These are phyloP conservation scores for Mesoclemmys tuberculata DNA, from an alignment of 2,113 vertebrate species.

Conservation along the genomic window DNA sequence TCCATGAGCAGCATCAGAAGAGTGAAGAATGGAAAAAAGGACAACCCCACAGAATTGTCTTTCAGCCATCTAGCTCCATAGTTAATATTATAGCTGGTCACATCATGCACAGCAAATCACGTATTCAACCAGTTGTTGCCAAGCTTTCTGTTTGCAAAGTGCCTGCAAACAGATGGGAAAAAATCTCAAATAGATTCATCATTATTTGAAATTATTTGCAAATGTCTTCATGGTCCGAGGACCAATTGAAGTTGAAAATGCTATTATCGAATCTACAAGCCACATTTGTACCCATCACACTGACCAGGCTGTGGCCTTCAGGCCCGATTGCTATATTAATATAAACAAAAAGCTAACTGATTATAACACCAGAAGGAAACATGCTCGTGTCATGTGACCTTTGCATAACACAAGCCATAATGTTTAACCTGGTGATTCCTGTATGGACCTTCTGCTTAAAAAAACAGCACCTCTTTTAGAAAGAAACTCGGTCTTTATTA, in stretches of 20 bases:
- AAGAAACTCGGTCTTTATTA: not conserved
- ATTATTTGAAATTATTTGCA: conserved; percentile 36
- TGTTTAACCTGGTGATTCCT: not conserved
- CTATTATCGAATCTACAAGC: conserved; percentile 57
- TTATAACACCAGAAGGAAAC: not conserved
- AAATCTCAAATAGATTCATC: conserved; percentile 32
- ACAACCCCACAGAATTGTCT: not conserved
- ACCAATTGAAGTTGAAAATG: conserved; percentile 30
- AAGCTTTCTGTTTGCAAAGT: conserved; percentile 53
- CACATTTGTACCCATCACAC: not conserved
- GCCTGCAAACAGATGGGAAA: conserved; percentile 62
- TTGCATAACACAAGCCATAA: not conserved
- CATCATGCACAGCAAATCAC: not conserved
- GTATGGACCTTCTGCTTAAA: not conserved
- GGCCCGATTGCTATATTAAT: conserved; percentile 29
- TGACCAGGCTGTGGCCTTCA: conserved; percentile 34
- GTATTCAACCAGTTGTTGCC: not conserved
- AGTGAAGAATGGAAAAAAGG: not conserved
- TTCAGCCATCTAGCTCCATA: not conserved
- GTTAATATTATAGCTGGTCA: conserved; percentile 21
- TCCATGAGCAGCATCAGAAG: not conserved
- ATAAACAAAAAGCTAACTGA: not conserved
- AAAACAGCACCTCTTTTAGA: not conserved
- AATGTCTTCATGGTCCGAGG: conserved; percentile 54
- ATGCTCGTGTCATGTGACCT: conserved; percentile 16